Base-by-base conservation (phyloP, 2,888 invertebrate species). In the Odontocolon sp. region DNA sequence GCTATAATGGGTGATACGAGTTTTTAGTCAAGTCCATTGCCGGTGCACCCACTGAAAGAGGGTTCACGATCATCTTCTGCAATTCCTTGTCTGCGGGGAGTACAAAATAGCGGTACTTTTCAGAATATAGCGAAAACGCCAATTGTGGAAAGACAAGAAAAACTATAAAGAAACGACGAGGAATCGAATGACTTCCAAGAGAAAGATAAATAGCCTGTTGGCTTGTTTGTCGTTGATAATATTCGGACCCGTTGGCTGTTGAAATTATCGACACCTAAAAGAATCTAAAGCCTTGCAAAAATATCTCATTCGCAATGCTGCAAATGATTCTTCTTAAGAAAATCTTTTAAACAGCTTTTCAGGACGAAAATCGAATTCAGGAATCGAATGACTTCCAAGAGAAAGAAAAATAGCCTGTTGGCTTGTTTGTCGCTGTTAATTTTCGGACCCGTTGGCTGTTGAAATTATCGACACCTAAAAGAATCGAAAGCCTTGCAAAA, bases 1-100 rank as follows among this genome's bases (percentile, higher is more conserved):
- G 23, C 52, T 70, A 54, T 70, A 70, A 70, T 61, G 70, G 70
- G 61, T 61, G 61, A 31, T 61, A 54, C 70, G 33, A 54, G 52
- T 71, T 64, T 71, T 56, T 69, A 11, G 26, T 50, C 38, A 26
- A 21, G 38, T 56, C 21, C 16, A 18, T 9, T 23, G 28, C n/a
- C 6, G 31, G 8, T 47, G 33, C 47, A 14, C 63, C 31, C 54
- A 57, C 40, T 6, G 40, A 57, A 14, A 26, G 23, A n/a, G n/a
- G n/a, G n/a, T n/a, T n/a, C n/a, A n/a, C n/a, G n/a, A 38, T 36
- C 36, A 38, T 36, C 23, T 38, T 50, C 16, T 36, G 9, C 9
- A 3, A 21, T 3, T 56, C n/a, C 36, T 2, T 57, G 36, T 21
- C 18, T 26, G 40, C 38, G 21, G 31, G 14, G 18, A 47, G 33